Conservation (phyloP, 2,888 invertebrate genomes). For the Trissonchulus sp. region DNA sequence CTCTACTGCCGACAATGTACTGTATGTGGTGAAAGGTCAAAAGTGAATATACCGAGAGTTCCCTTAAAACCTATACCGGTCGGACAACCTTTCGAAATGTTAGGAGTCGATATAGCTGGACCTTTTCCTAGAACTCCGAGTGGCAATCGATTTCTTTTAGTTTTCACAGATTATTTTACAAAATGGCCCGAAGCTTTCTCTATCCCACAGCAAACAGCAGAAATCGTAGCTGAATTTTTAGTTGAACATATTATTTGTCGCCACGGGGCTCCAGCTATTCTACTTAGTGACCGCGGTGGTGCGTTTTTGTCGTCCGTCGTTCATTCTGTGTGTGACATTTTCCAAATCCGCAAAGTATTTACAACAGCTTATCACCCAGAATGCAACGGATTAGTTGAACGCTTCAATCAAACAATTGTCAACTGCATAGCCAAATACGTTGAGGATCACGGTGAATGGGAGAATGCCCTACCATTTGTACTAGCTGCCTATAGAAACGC, state of each 20-base stretch:
- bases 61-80: not conserved
- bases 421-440: not conserved
- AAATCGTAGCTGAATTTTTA: not conserved
- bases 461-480: not conserved
- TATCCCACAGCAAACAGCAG: not conserved
- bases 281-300: not conserved
- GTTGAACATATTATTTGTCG: not conserved
- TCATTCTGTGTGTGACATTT: not conserved
- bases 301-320: not conserved
- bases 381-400: not conserved
- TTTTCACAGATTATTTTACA: not conserved
- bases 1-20: not conserved
- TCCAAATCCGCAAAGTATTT: not conserved
- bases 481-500: not conserved
- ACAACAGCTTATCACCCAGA: not conserved
- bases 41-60: not conserved
- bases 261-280: not conserved
- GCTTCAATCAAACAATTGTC: not conserved
- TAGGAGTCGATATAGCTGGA: not conserved
- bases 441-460: not conserved
- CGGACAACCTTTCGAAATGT: not conserved
- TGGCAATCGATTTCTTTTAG: constrained; percentile 4
- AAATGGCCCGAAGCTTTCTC: not conserved
- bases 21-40: not conserved
- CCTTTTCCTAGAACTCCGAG: not conserved